Evolutionary conservation across 2,797 vertebrate species (phyloP), one percentile per base, ranked within the genome.

Genomic region (Streptopelia turtur): DNA sequence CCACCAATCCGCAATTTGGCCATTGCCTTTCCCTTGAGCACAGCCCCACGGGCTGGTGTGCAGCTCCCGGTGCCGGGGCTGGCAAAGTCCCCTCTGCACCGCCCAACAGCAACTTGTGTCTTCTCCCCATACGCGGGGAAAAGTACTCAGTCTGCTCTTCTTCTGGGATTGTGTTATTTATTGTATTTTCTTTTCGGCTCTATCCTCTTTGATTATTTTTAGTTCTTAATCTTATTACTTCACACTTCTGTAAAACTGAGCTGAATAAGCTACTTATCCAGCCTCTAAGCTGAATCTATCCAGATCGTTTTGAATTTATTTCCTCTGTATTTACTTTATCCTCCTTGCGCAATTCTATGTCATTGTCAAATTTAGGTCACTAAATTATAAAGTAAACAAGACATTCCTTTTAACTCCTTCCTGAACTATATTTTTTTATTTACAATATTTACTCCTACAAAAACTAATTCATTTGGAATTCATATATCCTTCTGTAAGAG

Each of bases 141-240:
- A 85, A 93, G 27, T 14, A 77, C 28, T 65, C 63, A 60, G 10
- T 57, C 50, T 45, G 8, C 33, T 77, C 50, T 69, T 56, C 63
- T 68, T 72, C 56, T 89, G 78, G 79, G 93, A 94, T 72, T 80
- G 69, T 82, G 82, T 88, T 94, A 81, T 94, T 96, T 96, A 90
- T 97, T 95, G 94, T 96, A 87, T 97, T 97, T 98, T 97, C 94
- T 95, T 96, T 97, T 82, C 84, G 83, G 88, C 81, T 97, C 57
- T 82, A 82, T 86, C 66, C 30, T 82, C 70, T 92, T 72, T 88
- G 90, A 95, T 95, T 96, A 96, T 94, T 98, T 97, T 94, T 94
- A 82, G 90, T 97, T 76, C 89, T 95, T 98, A 98, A 98, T 98
- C 97, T 96, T 97, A 98, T 97, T 98, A 97, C 79, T 97, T 97